Evolutionary conservation across 2,113 vertebrate genomes (phyloP), one percentile per base, ranked within the genome.

Genomic region (Phodopus roborovskii): DNA sequence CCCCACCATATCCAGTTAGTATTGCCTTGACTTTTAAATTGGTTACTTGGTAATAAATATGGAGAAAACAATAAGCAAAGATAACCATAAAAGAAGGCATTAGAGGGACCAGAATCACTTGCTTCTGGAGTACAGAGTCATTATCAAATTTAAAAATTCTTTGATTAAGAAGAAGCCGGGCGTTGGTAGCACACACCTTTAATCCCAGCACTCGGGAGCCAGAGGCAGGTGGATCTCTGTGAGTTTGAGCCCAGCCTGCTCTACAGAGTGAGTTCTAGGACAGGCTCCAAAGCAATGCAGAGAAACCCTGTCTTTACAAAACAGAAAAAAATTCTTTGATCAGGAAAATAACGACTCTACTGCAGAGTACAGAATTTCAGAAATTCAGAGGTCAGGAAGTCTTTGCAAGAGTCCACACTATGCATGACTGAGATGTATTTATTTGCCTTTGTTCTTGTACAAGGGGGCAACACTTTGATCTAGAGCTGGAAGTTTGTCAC

Each of bases 351-450:
- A 10, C 70, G 86, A 20, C 3, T 66, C 28, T 7, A 45, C 62
- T n/a, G 1, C 16, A 10, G 30, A 84, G 6, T 28, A 22, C 7
- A 88, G 8, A 22, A 28, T 88, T 78, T 66, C 77, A 73, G 75
- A 82, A 90, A 85, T 56, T 79, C 24, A 42, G n/a, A 50, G 36
- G 5, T 96, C 24, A 62, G 94, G 28, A 74, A 71, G 58, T 94
- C 86, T 84, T 20, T 24, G 26, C 66, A 33, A 87, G 92, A 94
- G 53, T 30, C 28, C 39, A 36, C 19, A 30, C 8, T 81, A 30
- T 17, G 56, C 45, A 66, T 15, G 74, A 56, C 36, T 20, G 42
- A 94, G 7, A n/a, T 70, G 33, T 7, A 33, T 78, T 95, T 7
- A 33, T 78, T 95, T 87, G 58, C 42, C 24, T 79, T 82, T 79